Percentiles rank a stretch among this genome's conserved stretches.
These are phyloP conservation scores for Electrophaes corylata DNA, from an alignment of 2,888 invertebrate genomes.

Conservation along the genomic window DNA sequence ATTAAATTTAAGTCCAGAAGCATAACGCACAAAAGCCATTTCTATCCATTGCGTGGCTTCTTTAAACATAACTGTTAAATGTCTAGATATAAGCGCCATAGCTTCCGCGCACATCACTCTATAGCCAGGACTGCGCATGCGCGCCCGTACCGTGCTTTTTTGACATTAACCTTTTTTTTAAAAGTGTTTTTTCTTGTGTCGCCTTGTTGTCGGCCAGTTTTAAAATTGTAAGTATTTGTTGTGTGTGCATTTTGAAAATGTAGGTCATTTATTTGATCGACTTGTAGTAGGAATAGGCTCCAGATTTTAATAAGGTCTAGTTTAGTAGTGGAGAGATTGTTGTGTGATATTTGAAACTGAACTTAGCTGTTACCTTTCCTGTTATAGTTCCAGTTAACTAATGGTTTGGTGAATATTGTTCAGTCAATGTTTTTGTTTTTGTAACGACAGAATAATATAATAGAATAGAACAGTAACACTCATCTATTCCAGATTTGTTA, in stretches of 20 bases:
- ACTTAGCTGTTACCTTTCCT: too few species aligned
- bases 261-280: too few species aligned
- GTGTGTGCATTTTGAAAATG: conserved; percentile 50
- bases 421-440: too few species aligned
- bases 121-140: conserved; percentile 62
- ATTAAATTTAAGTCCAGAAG: conserved; percentile 26
- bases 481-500: too few species aligned
- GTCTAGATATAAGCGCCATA: conserved; percentile 75
- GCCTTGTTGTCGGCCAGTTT: conserved; percentile 43
- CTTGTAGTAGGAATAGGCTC: conserved; percentile 1
- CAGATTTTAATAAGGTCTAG: conserved; percentile 2
- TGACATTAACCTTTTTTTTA: conserved; percentile 44
- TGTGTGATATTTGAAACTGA: not conserved
- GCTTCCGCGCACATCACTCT: conserved; percentile 81
- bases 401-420: too few species aligned
- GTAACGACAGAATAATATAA: too few species aligned
- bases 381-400: too few species aligned
- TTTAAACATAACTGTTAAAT: conserved; percentile 79
- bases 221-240: conserved; percentile 60
- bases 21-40: conserved; percentile 45
- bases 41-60: conserved; percentile 59
- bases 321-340: not conserved
- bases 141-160: conserved; percentile 67
- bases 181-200: conserved; percentile 53
- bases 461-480: too few species aligned